These are phyloP conservation scores for Contarinia nasturtii DNA, from an alignment of 1,140 invertebrate species.

Conservation along the genomic window DNA sequence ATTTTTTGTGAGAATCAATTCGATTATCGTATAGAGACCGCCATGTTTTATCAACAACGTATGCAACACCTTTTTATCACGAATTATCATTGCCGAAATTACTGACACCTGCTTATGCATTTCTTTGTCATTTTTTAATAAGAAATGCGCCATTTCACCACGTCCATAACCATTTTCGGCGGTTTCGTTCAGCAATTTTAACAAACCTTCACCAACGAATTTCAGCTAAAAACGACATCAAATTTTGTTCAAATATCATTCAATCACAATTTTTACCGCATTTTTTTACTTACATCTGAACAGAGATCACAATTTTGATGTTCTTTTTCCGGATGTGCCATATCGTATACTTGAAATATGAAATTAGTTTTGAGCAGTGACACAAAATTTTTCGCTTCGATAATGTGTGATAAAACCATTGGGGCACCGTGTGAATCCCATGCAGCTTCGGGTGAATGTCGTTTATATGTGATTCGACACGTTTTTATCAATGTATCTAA, in stretches of 20 bases:
- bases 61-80: constrained; percentile 9
- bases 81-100: constrained; percentile 12
- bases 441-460: background rate
- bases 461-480: background rate
- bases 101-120: constrained; percentile 20
- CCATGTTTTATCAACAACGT: constrained; percentile 19
- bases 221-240: constrained; percentile 9
- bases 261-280: too few relatives aligned
- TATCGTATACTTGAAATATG: constrained; percentile 18
- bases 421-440: background rate
- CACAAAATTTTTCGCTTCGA: constrained; percentile 10
- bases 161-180: constrained; percentile 22
- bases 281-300: constrained; percentile 10
- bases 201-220: constrained; percentile 16
- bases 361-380: constrained; percentile 20
- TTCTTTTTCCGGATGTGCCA: constrained; percentile 13
- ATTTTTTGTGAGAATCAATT: constrained; percentile 14
- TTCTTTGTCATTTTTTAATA: constrained; percentile 12
- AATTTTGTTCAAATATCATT: too few relatives aligned
- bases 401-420: background rate
- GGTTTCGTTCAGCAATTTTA: constrained; percentile 19
- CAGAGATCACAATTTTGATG: constrained; percentile 1
- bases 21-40: constrained; percentile 14
- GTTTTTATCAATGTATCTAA: constrained; percentile 9
- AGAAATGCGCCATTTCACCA: constrained; percentile 16